A percentile compares a stretch with the other conserved stretches of the same genome.
These are phyloP conservation scores for Australoheros scitulus DNA, from an alignment of 2,113 vertebrate genomes.

Conservation along the genomic window DNA sequence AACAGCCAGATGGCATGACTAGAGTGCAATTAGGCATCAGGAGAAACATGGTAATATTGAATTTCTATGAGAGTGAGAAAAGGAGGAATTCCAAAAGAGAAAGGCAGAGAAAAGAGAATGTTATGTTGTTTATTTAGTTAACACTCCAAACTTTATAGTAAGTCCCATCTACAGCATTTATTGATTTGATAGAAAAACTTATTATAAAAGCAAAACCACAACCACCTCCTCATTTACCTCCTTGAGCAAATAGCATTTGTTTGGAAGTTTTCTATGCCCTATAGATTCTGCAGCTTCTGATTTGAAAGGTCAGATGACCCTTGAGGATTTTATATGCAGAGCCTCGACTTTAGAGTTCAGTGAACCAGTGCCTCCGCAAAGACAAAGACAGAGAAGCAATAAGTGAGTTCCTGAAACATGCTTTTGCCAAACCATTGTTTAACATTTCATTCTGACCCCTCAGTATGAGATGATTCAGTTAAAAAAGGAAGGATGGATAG, in stretches of 20 bases:
- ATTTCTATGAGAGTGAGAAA: not conserved
- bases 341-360: not conserved
- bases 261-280: not conserved
- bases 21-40: not conserved
- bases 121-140: not conserved
- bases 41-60: not conserved
- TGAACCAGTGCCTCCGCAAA: not conserved
- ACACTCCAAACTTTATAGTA: not conserved
- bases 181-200: not conserved
- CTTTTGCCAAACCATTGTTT: not conserved
- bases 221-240: not conserved
- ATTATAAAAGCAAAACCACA: not conserved
- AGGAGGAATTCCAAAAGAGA: not conserved
- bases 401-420: not conserved
- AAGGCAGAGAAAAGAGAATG: not conserved
- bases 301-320: constrained; percentile 3
- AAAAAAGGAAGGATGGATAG: not conserved
- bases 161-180: not conserved
- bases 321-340: not conserved
- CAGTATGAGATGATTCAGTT: not conserved
- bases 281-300: constrained; percentile 8
- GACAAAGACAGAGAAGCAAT: not conserved
- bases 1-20: not conserved
- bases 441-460: constrained; percentile 4
- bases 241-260: not conserved